Percentiles rank a stretch among this genome's conserved stretches.
phyloP scores from a whole-genome alignment of 2,888 invertebrate genomes.

The Teleogryllus oceanicus region DNA sequence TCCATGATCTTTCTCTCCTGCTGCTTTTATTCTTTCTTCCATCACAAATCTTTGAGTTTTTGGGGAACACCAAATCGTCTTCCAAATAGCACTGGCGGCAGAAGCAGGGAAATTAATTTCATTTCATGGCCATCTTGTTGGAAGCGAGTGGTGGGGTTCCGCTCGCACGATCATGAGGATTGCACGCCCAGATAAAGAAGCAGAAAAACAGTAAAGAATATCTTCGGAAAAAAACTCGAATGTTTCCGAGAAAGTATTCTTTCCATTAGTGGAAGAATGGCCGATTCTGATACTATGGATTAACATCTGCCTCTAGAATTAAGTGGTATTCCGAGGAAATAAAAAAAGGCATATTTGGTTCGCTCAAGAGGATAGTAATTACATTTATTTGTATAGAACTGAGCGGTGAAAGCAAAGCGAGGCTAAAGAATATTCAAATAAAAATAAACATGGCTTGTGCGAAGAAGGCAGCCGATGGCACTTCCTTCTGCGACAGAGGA shows the following conservation, averaged over 20 bases:
- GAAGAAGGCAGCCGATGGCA: background rate
- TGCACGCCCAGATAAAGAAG: background rate
- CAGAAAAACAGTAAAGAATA: conserved; percentile 9
- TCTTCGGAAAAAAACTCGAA: conserved; percentile 7
- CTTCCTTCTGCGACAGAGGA: background rate
- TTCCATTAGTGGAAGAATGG: conserved; percentile 18
- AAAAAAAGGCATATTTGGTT: background rate
- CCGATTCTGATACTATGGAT: conserved; percentile 18
- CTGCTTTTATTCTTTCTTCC: background rate
- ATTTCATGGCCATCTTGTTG: background rate
- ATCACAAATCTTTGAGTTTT: conserved; percentile 4
- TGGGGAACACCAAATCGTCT: conserved; percentile 7
- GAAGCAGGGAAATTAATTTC: background rate
- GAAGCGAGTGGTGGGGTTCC: background rate
- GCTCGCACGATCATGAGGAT: background rate
- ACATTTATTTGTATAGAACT: background rate
- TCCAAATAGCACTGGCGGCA: background rate
- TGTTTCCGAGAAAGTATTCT: conserved; percentile 12
- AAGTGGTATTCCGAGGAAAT: background rate
- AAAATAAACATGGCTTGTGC: background rate
- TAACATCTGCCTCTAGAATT: conserved; percentile 7
- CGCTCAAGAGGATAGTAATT: background rate
- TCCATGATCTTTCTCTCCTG: background rate
- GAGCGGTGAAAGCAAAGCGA: background rate
- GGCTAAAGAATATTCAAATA: background rate